A percentile compares a stretch with the other conserved stretches of the same genome.
Conservation (phyloP, 2,797 vertebrate species). For the Phyllotis vaccarum region DNA sequence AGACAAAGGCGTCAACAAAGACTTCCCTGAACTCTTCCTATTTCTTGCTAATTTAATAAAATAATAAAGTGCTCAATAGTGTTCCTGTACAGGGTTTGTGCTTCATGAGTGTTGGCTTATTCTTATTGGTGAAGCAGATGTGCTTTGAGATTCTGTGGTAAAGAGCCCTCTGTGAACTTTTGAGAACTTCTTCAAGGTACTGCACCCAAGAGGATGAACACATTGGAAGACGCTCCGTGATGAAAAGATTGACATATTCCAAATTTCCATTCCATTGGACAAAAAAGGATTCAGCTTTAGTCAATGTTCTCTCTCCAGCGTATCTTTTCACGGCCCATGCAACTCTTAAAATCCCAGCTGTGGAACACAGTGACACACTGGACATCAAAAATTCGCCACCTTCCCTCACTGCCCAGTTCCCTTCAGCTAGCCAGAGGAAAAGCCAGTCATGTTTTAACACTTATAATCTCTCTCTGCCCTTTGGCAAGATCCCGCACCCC, state of each 20-base stretch:
- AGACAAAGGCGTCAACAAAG: slow-evolving; percentile 57
- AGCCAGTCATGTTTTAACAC: background rate
- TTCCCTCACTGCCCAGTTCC: background rate
- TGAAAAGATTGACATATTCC: slow-evolving; percentile 32
- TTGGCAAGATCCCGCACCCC: slow-evolving; percentile 1
- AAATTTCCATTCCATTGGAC: background rate
- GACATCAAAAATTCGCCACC: background rate
- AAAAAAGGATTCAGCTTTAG: slow-evolving; percentile 11
- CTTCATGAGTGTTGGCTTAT: background rate
- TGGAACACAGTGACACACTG: background rate
- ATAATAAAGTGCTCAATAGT: background rate
- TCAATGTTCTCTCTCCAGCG: background rate
- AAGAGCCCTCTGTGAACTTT: background rate
- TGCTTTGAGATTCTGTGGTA: background rate
- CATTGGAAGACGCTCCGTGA: background rate
- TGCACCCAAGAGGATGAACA: background rate
- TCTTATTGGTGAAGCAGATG: background rate
- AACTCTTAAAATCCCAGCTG: background rate
- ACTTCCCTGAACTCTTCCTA: slow-evolving; percentile 52
- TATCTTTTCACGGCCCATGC: background rate
- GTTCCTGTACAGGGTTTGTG: background rate
- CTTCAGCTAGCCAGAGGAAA: background rate
- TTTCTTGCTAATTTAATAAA: slow-evolving; percentile 56
- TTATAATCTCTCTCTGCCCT: background rate
- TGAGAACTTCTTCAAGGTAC: background rate